Conservation (phyloP, 2,888 invertebrate genomes). For the Liposcelis brunnea region DNA sequence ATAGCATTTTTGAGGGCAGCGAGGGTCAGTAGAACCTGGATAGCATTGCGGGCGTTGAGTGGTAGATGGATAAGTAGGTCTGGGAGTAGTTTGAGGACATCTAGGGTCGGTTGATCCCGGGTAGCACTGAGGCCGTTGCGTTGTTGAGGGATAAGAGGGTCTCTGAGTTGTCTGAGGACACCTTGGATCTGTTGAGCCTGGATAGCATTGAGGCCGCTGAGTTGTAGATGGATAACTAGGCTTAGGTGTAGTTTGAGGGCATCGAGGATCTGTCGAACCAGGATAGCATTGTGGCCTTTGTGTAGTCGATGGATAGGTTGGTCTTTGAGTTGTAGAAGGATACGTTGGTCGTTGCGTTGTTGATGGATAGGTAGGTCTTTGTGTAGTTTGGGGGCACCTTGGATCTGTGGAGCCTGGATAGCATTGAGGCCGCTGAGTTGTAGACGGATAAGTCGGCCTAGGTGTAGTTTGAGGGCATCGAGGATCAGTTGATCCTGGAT, state of each 20-base stretch:
- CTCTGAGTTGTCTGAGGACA: slow-evolving; percentile 17
- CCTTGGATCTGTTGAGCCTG: slow-evolving; percentile 22
- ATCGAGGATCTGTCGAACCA: slow-evolving; percentile 22
- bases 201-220: slow-evolving; percentile 21
- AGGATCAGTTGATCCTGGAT: slow-evolving; percentile 21
- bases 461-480: slow-evolving; percentile 22
- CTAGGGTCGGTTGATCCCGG: slow-evolving; percentile 26
- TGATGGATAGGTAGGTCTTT: slow-evolving; percentile 14
- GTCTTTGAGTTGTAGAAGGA: slow-evolving; percentile 28
- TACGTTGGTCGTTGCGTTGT: slow-evolving; percentile 13
- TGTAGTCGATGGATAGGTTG: slow-evolving; percentile 12
- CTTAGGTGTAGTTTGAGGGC: slow-evolving; percentile 29
- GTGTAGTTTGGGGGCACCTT: slow-evolving; percentile 16
- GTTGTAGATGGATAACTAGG: slow-evolving; percentile 12
- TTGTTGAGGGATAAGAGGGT: slow-evolving; percentile 19
- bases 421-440: slow-evolving; percentile 20
- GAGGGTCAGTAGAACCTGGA: slow-evolving; percentile 19
- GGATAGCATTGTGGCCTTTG: slow-evolving; percentile 21
- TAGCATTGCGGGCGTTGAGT: slow-evolving; percentile 18
- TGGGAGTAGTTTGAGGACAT: slow-evolving; percentile 26
- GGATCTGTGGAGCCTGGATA: slow-evolving; percentile 22
- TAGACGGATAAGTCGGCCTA: slow-evolving; percentile 11
- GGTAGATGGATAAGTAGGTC: slow-evolving; percentile 16
- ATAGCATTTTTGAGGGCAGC: slow-evolving; percentile 20
- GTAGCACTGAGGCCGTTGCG: slow-evolving; percentile 21